phyloP scores from a whole-genome alignment of 2,113 vertebrate genomes.

The Capreolus pygargus region DNA sequence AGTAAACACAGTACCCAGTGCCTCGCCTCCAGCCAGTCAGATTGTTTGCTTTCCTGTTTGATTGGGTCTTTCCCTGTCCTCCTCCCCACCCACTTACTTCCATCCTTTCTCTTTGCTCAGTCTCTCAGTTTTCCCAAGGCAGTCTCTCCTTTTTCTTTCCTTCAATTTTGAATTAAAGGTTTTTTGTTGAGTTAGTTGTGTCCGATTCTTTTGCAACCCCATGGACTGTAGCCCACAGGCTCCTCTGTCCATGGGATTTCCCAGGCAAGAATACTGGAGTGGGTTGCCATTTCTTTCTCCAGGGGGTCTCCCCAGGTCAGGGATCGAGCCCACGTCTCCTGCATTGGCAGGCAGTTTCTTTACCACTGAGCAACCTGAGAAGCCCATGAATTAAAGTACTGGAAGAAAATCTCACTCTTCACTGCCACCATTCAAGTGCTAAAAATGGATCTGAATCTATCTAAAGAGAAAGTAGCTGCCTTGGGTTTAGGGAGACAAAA shows the following conservation, averaged over 20 bases:
- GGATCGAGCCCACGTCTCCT: not conserved
- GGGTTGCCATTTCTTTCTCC: not conserved
- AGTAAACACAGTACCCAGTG: not conserved
- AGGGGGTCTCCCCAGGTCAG: not conserved
- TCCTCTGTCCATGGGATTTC: not conserved
- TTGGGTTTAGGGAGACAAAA: not conserved
- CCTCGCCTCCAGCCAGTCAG: not conserved
- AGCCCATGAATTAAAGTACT: not conserved
- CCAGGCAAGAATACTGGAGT: not conserved
- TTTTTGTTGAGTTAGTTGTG: not conserved
- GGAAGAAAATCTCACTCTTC: not conserved
- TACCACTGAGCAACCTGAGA: not conserved
- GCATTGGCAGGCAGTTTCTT: not conserved
- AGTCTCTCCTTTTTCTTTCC: not conserved
- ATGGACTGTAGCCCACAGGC: not conserved
- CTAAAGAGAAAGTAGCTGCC: not conserved
- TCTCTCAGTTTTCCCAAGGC: not conserved
- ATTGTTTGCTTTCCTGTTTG: not conserved
- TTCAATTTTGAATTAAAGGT: not conserved
- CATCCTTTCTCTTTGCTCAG: not conserved
- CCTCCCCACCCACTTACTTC: not conserved
- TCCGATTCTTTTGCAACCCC: not conserved
- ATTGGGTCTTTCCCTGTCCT: not conserved
- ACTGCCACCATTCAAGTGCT: not conserved
- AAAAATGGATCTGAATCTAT: not conserved